Evolutionary conservation across 1,140 invertebrate genomes (phyloP), one percentile per base, ranked within the genome.

Genomic region (Drosophila biarmipes): DNA sequence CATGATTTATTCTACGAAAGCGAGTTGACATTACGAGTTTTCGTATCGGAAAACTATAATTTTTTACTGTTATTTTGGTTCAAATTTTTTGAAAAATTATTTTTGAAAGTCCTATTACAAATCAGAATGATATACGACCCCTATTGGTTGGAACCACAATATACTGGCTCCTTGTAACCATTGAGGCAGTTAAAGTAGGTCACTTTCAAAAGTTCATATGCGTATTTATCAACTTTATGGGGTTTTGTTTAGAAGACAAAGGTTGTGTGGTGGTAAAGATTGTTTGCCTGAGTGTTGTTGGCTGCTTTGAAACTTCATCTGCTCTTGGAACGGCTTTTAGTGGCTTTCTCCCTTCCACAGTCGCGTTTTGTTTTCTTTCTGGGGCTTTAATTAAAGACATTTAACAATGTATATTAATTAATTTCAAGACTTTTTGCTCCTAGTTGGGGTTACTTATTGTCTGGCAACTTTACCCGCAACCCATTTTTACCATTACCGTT

Each of bases 391-490:
- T 79, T 81, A 80, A 80, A 80, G 71, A 79, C 72, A 75, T 73
- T 66, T 81, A 76, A 81, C 73, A 81, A 81, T 85, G 76, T 79
- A 68, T 58, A 85, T 84, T 84, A 76, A 84, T 85, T 84, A 76
- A 64, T 80, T 80, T 68, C 81, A 51, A 79, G 61, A 72, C 66
- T 62, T 79, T 79, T 73, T 66, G 51, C 79, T 51, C 54, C 58
- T 76, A 79, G 62, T 77, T 76, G 77, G 62, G 29, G 15, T 85
- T 85, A 80, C 80, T 78, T 75, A 84, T 75, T 75, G 64, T 58
- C 45, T 38, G 38, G 17, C 21, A 49, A 49, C 46, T 49, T 40
- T 49, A 31, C 10, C 27, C 46, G n/a, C 21, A 5, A 37, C 2
- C 11, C 3, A 37, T 43, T 19, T 19, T 42, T 14, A 12, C 27